phyloP scores from a whole-genome alignment of 2,113 vertebrate genomes.

The Aldabrachelys gigantea region DNA sequence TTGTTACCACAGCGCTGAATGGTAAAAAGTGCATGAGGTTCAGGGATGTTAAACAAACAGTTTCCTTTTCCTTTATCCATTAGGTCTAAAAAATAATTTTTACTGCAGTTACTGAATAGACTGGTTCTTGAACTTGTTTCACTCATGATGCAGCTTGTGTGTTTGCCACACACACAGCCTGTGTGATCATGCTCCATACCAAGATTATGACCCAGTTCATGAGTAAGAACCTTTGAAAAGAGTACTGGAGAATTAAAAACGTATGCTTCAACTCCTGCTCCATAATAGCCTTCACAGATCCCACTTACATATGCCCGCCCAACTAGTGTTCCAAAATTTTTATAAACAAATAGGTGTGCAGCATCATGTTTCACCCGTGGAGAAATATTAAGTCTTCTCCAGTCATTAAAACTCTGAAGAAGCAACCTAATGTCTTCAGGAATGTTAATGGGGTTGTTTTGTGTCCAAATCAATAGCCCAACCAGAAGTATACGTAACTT shows the following conservation, averaged over 20 bases:
- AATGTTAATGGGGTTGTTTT: background rate
- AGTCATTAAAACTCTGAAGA: background rate
- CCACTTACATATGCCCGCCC: background rate
- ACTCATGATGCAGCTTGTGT: background rate
- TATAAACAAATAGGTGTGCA: constrained; percentile 12
- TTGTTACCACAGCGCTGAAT: constrained; percentile 46
- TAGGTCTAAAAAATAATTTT: background rate
- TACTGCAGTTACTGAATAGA: constrained; percentile 65
- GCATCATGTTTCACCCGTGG: rapidly evolving
- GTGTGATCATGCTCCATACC: background rate
- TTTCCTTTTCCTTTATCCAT: rapidly evolving
- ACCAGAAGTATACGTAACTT: background rate
- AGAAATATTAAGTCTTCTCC: background rate
- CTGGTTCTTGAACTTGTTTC: rapidly evolving
- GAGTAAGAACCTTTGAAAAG: background rate
- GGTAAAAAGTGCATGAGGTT: background rate
- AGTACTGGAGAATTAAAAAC: background rate
- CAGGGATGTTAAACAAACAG: constrained; percentile 38
- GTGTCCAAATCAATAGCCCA: constrained; percentile 41
- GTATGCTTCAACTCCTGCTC: background rate
- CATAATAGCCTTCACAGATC: background rate
- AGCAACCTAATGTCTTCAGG: rapidly evolving
- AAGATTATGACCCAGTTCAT: constrained; percentile 42
- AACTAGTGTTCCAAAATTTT: rapidly evolving
- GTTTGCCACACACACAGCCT: background rate